Percentiles rank a stretch among this genome's conserved stretches.
These are phyloP conservation scores for Pheosia gnoma DNA, from an alignment of 2,888 invertebrate species.

Conservation along the genomic window DNA sequence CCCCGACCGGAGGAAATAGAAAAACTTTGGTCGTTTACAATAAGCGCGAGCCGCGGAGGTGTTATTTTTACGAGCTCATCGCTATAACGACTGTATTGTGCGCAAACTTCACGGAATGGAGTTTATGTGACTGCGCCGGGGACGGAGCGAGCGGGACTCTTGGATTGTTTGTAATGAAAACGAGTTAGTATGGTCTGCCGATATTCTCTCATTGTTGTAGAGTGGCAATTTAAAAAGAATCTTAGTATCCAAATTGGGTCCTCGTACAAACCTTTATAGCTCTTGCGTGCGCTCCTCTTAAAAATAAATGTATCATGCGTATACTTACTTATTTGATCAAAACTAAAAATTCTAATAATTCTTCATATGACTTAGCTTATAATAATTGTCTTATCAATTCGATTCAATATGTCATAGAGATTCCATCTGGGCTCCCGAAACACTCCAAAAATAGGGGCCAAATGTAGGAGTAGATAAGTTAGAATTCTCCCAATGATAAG, in stretches of 20 bases:
- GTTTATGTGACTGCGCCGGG: conserved; percentile 18
- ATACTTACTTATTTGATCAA: too few species aligned
- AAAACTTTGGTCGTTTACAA: conserved; percentile 66
- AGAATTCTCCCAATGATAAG: conserved; percentile 40
- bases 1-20: conserved; percentile 55
- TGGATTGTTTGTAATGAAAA: not conserved
- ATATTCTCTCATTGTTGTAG: conserved; percentile 7
- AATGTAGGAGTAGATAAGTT: conserved; percentile 27
- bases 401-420: conserved; percentile 11
- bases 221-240: too few species aligned
- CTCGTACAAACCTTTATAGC: too few species aligned
- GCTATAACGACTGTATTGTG: conserved; percentile 51
- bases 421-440: conserved; percentile 17
- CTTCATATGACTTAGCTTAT: not conserved
- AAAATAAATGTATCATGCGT: too few species aligned
- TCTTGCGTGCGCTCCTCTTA: too few species aligned
- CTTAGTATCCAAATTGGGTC: too few species aligned
- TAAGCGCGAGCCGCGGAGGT: conserved; percentile 45
- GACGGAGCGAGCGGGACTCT: not conserved
- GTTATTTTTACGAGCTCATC: conserved; percentile 52
- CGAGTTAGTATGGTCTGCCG: not conserved
- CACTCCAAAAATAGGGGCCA: conserved; percentile 22
- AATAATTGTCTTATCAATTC: not conserved
- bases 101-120: conserved; percentile 43
- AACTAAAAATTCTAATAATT: too few species aligned